These are phyloP conservation scores for Xanthorhoe spadicearia DNA, from an alignment of 2,888 invertebrate genomes.

Conservation along the genomic window DNA sequence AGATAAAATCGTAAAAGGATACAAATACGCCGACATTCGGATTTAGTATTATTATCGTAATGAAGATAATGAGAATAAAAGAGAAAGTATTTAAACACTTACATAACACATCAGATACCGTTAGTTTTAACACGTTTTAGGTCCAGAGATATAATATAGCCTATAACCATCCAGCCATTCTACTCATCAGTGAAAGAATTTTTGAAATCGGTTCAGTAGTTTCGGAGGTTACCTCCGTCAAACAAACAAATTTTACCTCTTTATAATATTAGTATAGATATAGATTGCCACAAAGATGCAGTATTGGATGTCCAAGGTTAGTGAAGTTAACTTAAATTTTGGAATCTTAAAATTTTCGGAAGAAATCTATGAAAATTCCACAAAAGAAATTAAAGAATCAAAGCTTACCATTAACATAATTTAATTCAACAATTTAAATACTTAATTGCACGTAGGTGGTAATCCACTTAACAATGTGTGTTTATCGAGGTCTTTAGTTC, in stretches of 20 bases:
- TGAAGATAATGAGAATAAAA: conserved; percentile 28
- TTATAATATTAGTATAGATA: too few relatives aligned
- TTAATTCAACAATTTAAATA: conserved; percentile 57
- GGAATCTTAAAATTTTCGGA: not conserved
- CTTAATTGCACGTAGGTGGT: conserved; percentile 66
- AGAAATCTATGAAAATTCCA: not conserved
- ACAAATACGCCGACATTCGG: conserved; percentile 33
- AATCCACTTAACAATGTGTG: conserved; percentile 56
- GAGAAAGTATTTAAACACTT: not conserved
- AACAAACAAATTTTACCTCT: too few relatives aligned
- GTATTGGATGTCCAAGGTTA: too few relatives aligned
- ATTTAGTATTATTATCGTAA: conserved; percentile 36
- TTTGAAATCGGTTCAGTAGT: too few relatives aligned
- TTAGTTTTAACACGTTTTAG: not conserved
- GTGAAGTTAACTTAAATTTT: too few relatives aligned
- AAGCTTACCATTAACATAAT: conserved; percentile 26
- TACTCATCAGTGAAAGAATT: too few relatives aligned
- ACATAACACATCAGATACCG: not conserved
- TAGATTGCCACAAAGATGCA: too few relatives aligned
- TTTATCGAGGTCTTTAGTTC: conserved; percentile 55
- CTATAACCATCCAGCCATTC: too few relatives aligned
- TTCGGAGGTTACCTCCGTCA: too few relatives aligned
- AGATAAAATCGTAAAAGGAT: conserved; percentile 29
- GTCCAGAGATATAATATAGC: too few relatives aligned
- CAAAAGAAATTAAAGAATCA: conserved; percentile 20